Evolutionary conservation across 1,140 invertebrate genomes (phyloP), one percentile per base, ranked within the genome.

Genomic region (Belonocnema kinseyi): DNA sequence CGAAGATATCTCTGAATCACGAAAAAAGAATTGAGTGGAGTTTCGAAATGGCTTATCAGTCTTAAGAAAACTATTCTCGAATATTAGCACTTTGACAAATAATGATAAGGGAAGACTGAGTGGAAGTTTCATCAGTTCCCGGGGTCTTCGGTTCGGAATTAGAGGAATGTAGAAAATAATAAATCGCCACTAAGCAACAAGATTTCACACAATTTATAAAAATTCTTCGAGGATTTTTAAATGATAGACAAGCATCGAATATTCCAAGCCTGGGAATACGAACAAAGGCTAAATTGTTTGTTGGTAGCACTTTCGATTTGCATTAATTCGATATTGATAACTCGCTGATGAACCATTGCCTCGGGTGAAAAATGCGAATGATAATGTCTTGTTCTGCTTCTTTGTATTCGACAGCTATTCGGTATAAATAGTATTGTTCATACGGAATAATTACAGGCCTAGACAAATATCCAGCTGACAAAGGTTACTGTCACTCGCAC

Each of bases 261-360:
- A 46, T 46, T 46, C 7, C 0, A 21, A 8, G 26, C 58, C 11
- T 7, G 61, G 16, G 40, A 40, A n/a, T 40, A 14, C 26, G 14
- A 66, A 66, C 61, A 66, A 66, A 66, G 61, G n/a, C 61, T 46
- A 66, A 66, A 66, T 66, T 66, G 61, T 66, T 66, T 66, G 61
- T 66, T 46, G 40, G 4, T 66, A 46, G 61, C 14, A 26, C 40
- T 14, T 66, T 40, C 14, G 26, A 66, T 66, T 66, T 66, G 61
- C 33, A 66, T 66, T 66, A 46, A 66, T 66, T 66, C 61, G 33
- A 66, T n/a, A n/a, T 33, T 66, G 61, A 66, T 66, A 66, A 66
- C 26, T 66, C 26, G 26, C 16, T 16, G 61, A 66, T 66, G 40
- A 66, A 66, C 61, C 21, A 66, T 8, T 66, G 61, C 14, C 26